Percentiles rank a stretch among this genome's conserved stretches.
Evolutionary conservation across 1,140 invertebrate species (phyloP).

Genomic region (Nautilus pompilius): DNA sequence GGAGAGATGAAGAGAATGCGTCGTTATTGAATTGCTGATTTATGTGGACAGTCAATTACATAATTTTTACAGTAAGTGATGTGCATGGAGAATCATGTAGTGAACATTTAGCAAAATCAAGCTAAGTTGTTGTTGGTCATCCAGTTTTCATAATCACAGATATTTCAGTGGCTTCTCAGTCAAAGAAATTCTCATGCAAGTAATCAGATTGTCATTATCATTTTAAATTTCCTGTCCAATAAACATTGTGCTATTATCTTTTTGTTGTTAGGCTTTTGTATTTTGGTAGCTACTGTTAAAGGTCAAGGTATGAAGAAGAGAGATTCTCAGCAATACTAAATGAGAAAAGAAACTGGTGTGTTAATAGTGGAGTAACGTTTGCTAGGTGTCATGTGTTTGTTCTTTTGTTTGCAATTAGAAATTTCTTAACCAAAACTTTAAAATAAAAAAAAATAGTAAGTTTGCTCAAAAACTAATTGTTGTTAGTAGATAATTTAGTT

Average conservation of each 20-base stretch:
- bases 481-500: no score
- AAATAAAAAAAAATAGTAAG: no score
- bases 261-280: no score
- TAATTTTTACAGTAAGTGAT: constrained; percentile 1
- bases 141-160: neutral
- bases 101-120: constrained; percentile 2
- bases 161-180: neutral
- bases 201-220: neutral
- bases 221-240: neutral
- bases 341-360: no score
- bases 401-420: no score
- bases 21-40: constrained; percentile 14
- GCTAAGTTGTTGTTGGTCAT: constrained; percentile 1
- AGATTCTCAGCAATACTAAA: no score
- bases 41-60: neutral
- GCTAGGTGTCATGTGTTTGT: no score
- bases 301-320: no score
- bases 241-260: constrained; percentile 3
- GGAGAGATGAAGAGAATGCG: constrained; percentile 33
- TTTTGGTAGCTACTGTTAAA: no score
- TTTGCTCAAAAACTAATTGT: no score
- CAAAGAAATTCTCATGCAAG: neutral
- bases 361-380: no score
- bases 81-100: neutral
- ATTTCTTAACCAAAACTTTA: no score